These are phyloP conservation scores for Cetonia aurata DNA, from an alignment of 2,888 invertebrate species.

Conservation along the genomic window DNA sequence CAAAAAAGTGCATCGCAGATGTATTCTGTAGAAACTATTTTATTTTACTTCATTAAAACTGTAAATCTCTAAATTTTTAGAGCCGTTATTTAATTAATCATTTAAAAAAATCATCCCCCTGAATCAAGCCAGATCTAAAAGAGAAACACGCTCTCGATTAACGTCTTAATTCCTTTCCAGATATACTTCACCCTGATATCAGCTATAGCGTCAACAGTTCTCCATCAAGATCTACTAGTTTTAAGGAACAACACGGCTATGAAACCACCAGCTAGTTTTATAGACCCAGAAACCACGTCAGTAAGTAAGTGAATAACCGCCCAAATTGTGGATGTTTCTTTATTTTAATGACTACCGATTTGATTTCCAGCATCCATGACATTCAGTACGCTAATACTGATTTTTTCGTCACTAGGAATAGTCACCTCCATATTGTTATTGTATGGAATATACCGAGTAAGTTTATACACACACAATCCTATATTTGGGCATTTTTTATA, in stretches of 20 bases:
- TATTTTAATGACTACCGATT: constrained; percentile 19
- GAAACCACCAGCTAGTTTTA: constrained; percentile 60
- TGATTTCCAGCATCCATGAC: constrained; percentile 77
- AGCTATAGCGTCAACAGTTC: constrained; percentile 74
- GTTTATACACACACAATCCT: constrained; percentile 48
- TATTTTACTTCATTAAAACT: too few species aligned
- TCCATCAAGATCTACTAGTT: constrained; percentile 76
- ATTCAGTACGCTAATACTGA: constrained; percentile 76
- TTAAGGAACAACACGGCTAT: constrained; percentile 68
- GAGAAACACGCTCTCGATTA: too few species aligned
- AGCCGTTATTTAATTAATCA: too few species aligned
- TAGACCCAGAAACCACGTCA: constrained; percentile 66
- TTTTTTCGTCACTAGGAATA: constrained; percentile 77
- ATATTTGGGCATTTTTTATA: not conserved
- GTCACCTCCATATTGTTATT: constrained; percentile 76
- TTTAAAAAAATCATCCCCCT: too few species aligned
- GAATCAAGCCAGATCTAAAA: too few species aligned
- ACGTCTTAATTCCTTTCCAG: constrained; percentile 65
- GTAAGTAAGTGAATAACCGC: constrained; percentile 62
- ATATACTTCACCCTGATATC: constrained; percentile 77
- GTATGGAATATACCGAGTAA: constrained; percentile 79
- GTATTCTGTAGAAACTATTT: too few species aligned
- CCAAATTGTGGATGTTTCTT: not conserved
- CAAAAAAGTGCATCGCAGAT: too few species aligned
- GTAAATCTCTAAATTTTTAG: too few species aligned